Evolutionary conservation across 2,888 invertebrate species (phyloP), one percentile per base, ranked within the genome.

Genomic region (Baronia brevicornis): DNA sequence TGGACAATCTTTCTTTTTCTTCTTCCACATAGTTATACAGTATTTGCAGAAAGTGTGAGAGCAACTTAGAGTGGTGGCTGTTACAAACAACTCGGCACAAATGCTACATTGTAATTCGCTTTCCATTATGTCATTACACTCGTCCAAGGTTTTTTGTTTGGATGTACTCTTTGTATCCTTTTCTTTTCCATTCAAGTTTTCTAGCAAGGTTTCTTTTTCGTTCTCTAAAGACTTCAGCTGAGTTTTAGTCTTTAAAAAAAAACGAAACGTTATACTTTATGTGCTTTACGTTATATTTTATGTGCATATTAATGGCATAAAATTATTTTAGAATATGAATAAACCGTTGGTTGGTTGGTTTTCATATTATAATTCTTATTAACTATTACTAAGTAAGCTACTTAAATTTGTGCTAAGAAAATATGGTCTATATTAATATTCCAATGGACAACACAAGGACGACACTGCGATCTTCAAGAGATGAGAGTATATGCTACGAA

Each of bases 61-160:
- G 60, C 94, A 94, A 58, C 86, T 88, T 6, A 93, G 69, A 0
- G 90, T 90, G 2, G 87, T 88, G 0, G 93, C 89, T 58, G 86
- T 78, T 0, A 93, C 84, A 58, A 92, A 91, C 4, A 93, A 71
- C 61, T 93, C 93, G 10, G 89, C 88, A 54, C 93, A 93, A 32
- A 94, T 89, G 41, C 89, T 88, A 60, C 93, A 93, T 47, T 90
- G 90, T 12, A 93, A 70, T 55, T 93, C 92, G 46, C 85, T 85
- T 51, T 92, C 89, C 84, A 91, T 82, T 7, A 89, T 78, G 42
- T 87, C 75, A 7, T 86, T 75, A 3, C 88, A 79, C 49, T 85
- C 75, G 0, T 51, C 57, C 1, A 75, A 38, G 0, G 66, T 56
- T 3, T 33, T 48, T 24, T 67, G 51, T 21, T 69, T 69, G 0